Base-by-base conservation (phyloP, 1,140 invertebrate species). In the Magallana angulata region DNA sequence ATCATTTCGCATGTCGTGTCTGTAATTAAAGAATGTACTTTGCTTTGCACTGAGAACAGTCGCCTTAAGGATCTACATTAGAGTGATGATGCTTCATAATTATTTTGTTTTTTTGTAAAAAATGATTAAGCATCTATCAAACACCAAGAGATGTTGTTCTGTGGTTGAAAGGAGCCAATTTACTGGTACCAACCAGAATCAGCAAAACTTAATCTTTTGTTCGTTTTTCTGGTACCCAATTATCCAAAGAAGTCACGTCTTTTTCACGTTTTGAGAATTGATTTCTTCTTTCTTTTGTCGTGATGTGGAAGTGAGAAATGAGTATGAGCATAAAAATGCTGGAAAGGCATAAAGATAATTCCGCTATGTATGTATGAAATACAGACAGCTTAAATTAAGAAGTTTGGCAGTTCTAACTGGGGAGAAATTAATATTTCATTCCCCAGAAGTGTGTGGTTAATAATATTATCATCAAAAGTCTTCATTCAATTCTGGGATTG, bases 221-320 rank as follows among this genome's bases (percentile, higher is more conserved):
- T 48, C 36, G 3, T 48, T 48, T 48, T 48, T 48, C 24, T 8
- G 11, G 68, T 12, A 76, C 68, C 68, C 68, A 76, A 76, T 76
- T 76, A 76, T 30, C 18, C 11, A 76, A 76, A 5, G 36, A 48
- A 76, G 68, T 76, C 68, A 30, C 24, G 18, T 36, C n/a, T 76
- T 18, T 76, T 76, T 48, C 36, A 76, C 68, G 24, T 76, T 71
- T 1, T 30, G 24, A 11, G 36, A 76, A 76, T 76, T 76, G 68
- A 76, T 76, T 76, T 76, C 68, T 24, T 76, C 18, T 36, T 8
- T 76, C 68, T 36, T 36, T 76, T 76, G 68, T 76, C 12, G 7
- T 76, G 68, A 24, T 76, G 68, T 76, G 24, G 68, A 76, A 76
- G 24, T 76, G 68, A 76, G 68, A 76, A 76, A 76, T 36, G 68